These are phyloP conservation scores for Isurus oxyrinchus DNA, from an alignment of 2,113 vertebrate species.

Conservation along the genomic window DNA sequence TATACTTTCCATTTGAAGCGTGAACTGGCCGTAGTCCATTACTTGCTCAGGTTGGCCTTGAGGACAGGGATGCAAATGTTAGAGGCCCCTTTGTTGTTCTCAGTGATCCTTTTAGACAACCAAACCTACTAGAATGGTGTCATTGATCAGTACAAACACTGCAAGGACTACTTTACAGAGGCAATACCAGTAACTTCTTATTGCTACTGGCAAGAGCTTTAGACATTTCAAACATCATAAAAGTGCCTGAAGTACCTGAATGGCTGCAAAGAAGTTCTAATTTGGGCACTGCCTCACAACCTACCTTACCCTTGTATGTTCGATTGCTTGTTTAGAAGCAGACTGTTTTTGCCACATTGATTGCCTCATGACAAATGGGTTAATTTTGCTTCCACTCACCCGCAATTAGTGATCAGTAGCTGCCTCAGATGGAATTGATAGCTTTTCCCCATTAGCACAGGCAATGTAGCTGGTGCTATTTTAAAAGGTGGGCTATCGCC, in stretches of 20 bases:
- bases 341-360: not conserved
- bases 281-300: not conserved
- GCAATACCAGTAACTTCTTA: not conserved
- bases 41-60: not conserved
- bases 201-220: not conserved
- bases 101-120: not conserved
- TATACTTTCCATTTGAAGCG: constrained; percentile 24
- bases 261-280: not conserved
- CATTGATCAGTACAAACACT: not conserved
- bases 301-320: not conserved
- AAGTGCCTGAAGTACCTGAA: not conserved
- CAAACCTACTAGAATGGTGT: not conserved
- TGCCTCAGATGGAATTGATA: too few relatives aligned
- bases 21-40: not conserved
- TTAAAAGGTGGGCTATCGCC: too few relatives aligned
- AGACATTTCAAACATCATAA: not conserved
- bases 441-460: too few relatives aligned
- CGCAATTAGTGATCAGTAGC: too few relatives aligned
- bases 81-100: not conserved
- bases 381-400: not conserved
- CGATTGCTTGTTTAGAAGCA: not conserved
- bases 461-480: too few relatives aligned
- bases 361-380: not conserved
- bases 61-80: not conserved
- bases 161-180: too few relatives aligned